These are phyloP conservation scores for Charina bottae DNA, from an alignment of 2,113 vertebrate genomes.

Conservation along the genomic window DNA sequence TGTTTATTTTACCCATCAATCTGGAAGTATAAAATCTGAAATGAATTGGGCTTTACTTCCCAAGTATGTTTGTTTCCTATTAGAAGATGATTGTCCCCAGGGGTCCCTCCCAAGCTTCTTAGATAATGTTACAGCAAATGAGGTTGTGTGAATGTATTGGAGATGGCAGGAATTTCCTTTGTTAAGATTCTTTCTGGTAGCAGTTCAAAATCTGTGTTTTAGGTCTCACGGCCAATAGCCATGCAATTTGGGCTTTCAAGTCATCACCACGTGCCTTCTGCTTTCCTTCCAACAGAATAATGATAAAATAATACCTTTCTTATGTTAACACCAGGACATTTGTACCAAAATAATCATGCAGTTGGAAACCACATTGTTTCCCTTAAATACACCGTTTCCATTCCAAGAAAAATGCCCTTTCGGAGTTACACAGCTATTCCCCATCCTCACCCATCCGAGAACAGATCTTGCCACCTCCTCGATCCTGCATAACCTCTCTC, in stretches of 20 bases:
- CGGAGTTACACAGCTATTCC: not conserved
- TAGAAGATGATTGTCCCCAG: not conserved
- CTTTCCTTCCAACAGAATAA: not conserved
- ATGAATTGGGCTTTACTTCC: not conserved
- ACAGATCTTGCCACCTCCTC: conserved; percentile 51
- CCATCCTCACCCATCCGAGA: conserved; percentile 7
- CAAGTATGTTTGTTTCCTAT: not conserved
- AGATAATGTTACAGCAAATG: not conserved
- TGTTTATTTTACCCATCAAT: not conserved
- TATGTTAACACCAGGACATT: not conserved
- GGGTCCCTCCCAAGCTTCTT: not conserved
- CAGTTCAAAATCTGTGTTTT: not conserved
- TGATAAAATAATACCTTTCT: not conserved
- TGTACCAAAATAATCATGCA: conserved; percentile 34
- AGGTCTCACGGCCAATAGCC: not conserved
- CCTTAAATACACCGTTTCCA: not conserved
- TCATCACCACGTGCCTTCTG: conserved; percentile 14
- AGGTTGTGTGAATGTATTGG: not conserved
- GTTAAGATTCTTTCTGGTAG: not conserved
- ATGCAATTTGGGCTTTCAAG: conserved; percentile 20
- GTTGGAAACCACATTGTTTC: conserved; percentile 45
- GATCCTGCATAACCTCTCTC: conserved; percentile 71
- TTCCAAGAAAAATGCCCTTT: not conserved
- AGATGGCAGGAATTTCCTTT: not conserved
- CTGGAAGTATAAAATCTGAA: not conserved